Percentiles rank a stretch among this genome's conserved stretches.
These are phyloP conservation scores for Streptopelia turtur DNA, from an alignment of 2,797 vertebrate genomes.

Conservation along the genomic window DNA sequence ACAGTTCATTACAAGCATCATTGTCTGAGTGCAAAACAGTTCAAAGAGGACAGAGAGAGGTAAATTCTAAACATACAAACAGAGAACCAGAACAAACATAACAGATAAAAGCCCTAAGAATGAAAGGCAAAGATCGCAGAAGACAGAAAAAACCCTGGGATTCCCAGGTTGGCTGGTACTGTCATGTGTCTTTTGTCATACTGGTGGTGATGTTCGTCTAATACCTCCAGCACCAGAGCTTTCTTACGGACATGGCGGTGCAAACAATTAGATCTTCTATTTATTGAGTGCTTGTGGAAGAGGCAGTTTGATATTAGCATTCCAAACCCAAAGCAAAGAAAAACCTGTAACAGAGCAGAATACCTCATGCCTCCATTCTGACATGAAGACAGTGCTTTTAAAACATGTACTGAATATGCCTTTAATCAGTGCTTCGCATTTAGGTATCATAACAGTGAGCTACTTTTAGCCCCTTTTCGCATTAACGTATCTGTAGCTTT, in stretches of 20 bases:
- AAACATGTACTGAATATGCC: background rate
- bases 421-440: background rate
- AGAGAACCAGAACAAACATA: background rate
- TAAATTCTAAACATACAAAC: background rate
- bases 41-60: background rate
- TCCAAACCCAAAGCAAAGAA: background rate
- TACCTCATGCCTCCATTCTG: background rate
- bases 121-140: background rate
- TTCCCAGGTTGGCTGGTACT: background rate
- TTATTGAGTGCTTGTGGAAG: background rate
- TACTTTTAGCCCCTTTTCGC: background rate
- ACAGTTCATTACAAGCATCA: background rate
- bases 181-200: rapidly evolving
- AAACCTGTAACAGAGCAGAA: background rate
- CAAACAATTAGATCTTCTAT: background rate
- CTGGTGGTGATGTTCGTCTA: background rate
- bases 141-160: background rate
- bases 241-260: background rate
- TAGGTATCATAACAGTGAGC: background rate
- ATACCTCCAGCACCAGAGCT: background rate
- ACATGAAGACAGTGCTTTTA: background rate
- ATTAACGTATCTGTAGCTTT: background rate
- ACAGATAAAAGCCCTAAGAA: background rate
- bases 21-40: background rate
- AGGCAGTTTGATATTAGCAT: background rate